A percentile compares a stretch with the other conserved stretches of the same genome.
phyloP scores from a whole-genome alignment of 1,140 invertebrate genomes.

The Microplitis mediator region DNA sequence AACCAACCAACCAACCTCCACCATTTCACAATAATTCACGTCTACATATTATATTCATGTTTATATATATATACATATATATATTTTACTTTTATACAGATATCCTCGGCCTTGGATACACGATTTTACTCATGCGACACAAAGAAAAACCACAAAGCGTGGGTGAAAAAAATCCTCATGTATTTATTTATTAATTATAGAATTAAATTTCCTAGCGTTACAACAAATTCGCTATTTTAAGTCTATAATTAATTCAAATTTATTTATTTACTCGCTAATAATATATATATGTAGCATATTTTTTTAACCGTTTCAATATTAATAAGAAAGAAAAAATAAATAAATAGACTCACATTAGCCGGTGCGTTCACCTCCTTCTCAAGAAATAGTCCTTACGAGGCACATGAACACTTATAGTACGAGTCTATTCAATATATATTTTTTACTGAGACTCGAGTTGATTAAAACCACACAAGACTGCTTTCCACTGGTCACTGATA shows the following conservation, averaged over 20 bases:
- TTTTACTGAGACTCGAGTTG: not conserved
- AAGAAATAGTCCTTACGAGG: slow-evolving; percentile 35
- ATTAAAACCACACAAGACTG: not conserved
- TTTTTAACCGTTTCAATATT: not conserved
- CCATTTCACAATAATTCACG: slow-evolving; percentile 18
- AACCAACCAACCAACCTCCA: not conserved
- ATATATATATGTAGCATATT: not conserved
- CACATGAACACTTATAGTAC: slow-evolving; percentile 33
- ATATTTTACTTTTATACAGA: not conserved
- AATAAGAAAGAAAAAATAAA: not conserved
- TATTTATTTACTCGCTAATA: not conserved
- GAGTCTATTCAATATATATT: not conserved
- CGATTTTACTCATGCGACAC: not conserved
- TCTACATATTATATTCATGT: not conserved
- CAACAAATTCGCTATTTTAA: not conserved
- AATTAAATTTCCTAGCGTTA: not conserved
- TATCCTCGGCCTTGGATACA: not conserved
- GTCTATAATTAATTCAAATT: not conserved
- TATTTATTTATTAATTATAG: not conserved
- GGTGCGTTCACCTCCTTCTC: slow-evolving; percentile 34
- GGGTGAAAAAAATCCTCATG: not conserved
- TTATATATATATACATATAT: not conserved
- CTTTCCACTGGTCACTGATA: slow-evolving; percentile 1
- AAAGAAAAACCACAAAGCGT: no score
- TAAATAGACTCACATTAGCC: slow-evolving; percentile 26